Evolutionary conservation across 2,113 vertebrate species (phyloP), one percentile per base, ranked within the genome.

Genomic region (Callipepla californica): DNA sequence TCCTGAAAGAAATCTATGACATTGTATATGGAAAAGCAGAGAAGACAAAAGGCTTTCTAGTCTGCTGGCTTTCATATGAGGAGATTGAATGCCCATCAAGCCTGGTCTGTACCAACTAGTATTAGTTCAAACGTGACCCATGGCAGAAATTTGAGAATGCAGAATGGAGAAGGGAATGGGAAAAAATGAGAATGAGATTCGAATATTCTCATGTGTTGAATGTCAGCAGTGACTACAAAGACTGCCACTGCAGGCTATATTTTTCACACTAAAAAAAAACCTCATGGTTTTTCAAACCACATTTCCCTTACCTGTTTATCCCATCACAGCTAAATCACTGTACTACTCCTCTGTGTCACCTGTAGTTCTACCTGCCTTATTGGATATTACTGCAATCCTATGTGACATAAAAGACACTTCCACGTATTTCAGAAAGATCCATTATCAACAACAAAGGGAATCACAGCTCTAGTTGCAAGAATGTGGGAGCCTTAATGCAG

Each of bases 341-440:
- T 7, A 66, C 38, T 73, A 16, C 66, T 80, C 23, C 63, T 72
- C 68, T 62, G 79, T 53, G 73, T 66, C 63, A 91, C 57, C 51
- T 89, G 50, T 74, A 59, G 85, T 87, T 93, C 73, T 44, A 45
- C 78, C 67, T 85, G 76, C 90, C 51, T 66, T 67, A 9, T 45
- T 82, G 40, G 25, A 40, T 58, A 80, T 40, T 50, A 90, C 5
- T 86, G 68, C 38, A 90, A 79, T 38, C 84, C 69, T 80, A 66
- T 94, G 75, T 36, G 51, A 92, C 61, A 93, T 1, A 83, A 7
- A 62, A 94, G 55, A 61, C 66, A 95, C 0, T 44, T 78, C 44
- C 70, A 92, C 72, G 18, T 92, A 66, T 74, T 95, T 96, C 7
- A 61, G 85, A 94, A 93, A 85, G 78, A 85, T 88, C 25, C 87